These are phyloP conservation scores for Diplosoma virens DNA, from an alignment of 23 tunicate genomes.

Conservation along the genomic window DNA sequence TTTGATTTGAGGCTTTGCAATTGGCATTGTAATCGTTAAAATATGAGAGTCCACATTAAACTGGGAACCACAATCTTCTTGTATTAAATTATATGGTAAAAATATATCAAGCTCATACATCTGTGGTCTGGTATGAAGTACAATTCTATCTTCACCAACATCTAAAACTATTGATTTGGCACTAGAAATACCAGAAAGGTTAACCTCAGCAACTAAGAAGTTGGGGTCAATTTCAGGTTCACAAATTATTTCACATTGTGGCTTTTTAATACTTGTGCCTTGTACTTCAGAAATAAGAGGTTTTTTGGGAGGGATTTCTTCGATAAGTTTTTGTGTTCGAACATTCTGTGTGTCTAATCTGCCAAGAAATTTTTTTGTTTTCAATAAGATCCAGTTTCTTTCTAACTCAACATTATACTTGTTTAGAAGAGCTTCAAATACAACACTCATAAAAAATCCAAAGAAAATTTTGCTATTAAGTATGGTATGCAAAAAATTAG, in stretches of 20 bases:
- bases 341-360: conserved; percentile 63
- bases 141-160: conserved; percentile 88
- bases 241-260: conserved; percentile 42
- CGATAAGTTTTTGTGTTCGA: conserved; percentile 62
- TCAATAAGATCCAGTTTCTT: conserved; percentile 73
- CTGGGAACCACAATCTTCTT: conserved; percentile 86
- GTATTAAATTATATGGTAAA: conserved; percentile 69
- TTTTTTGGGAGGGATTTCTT: conserved; percentile 52
- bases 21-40: conserved; percentile 83
- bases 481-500: conserved; percentile 58
- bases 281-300: conserved; percentile 17
- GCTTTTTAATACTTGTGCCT: conserved; percentile 31
- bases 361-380: conserved; percentile 74
- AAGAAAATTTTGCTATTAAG: conserved; percentile 61
- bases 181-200: conserved; percentile 44
- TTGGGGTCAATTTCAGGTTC: conserved; percentile 79
- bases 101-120: conserved; percentile 59
- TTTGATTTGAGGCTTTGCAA: conserved; percentile 13
- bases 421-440: conserved; percentile 57
- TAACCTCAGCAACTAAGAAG: conserved; percentile 71
- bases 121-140: conserved; percentile 68
- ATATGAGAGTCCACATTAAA: conserved; percentile 49
- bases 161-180: conserved; percentile 71
- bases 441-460: conserved; percentile 92
- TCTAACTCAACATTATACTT: conserved; percentile 72